phyloP scores from a whole-genome alignment of 1,140 invertebrate species.

The Platorchestia sp. region DNA sequence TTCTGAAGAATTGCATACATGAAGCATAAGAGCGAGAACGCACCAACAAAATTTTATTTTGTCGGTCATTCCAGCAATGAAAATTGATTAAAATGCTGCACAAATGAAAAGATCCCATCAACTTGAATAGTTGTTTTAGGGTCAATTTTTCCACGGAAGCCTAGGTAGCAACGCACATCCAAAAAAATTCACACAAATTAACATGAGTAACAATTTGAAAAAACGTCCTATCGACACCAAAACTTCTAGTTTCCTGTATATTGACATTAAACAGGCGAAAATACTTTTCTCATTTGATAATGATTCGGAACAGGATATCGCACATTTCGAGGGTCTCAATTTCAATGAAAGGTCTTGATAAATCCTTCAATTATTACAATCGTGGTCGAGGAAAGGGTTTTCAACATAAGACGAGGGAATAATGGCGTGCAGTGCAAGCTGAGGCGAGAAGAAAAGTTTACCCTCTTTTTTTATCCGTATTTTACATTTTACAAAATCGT shows the following conservation, averaged over 20 bases:
- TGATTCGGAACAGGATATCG: not conserved
- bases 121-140: not conserved
- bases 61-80: not conserved
- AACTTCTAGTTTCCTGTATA: not conserved
- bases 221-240: not conserved
- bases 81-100: not conserved
- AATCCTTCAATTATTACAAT: too few species aligned
- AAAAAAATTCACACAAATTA: too few species aligned
- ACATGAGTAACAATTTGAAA: not conserved
- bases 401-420: too few species aligned
- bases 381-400: not conserved
- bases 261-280: not conserved
- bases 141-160: not conserved
- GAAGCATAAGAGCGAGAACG: not conserved
- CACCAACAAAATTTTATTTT: not conserved
- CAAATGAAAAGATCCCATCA: not conserved
- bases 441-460: too few species aligned
- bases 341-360: too few species aligned
- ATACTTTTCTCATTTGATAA: not conserved
- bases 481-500: too few species aligned
- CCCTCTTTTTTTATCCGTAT: too few species aligned
- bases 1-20: not conserved
- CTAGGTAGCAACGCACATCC: not conserved
- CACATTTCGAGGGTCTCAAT: too few species aligned
- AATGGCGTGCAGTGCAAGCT: too few species aligned